Evolutionary conservation across 2,797 vertebrate species (phyloP), one percentile per base, ranked within the genome.

Genomic region (Siniperca undulata): DNA sequence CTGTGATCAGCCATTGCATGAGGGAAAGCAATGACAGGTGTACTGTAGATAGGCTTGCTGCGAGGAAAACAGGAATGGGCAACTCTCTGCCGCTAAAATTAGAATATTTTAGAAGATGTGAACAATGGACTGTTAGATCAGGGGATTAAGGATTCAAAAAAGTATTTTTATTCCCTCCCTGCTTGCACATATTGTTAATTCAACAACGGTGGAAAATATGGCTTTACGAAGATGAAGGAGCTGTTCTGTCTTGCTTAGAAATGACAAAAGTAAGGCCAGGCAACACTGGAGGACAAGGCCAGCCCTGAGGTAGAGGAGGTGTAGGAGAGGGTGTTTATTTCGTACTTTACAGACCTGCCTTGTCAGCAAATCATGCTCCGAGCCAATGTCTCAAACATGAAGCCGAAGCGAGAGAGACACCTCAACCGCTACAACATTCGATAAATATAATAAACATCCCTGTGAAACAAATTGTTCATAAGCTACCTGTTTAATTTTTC

Each of bases 401-500:
- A 77, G 80, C 71, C 38, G 6, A 56, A 42, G 64, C 7, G 34
- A 77, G 84, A 94, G 95, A 96, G 89, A 89, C 89, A 90, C 90
- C 96, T 95, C 95, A 94, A 44, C 95, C 94, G 91, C 95, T 94
- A 94, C 95, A 96, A 96, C 96, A 97, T 97, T 97, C 97, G 95
- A 97, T 97, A 97, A 97, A 97, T 97, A 97, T 97, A 97, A 98
- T 97, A 98, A 98, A 98, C 97, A 97, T 97, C 96, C 94, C 95
- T 86, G 96, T 95, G 97, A 97, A 98, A 98, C 97, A 97, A 98
- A 99, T 98, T 97, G 97, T 97, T 97, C 97, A 97, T 98, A 97
- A 97, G 97, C 96, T 97, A 97, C 96, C 97, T 97, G 97, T 98
- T 99, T 99, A 98, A 99, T 99, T 99, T 99, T 99, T 99, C 97